A percentile compares a stretch with the other conserved stretches of the same genome.
Conservation (phyloP, 2,888 invertebrate genomes). For the Drosophila birchii region DNA sequence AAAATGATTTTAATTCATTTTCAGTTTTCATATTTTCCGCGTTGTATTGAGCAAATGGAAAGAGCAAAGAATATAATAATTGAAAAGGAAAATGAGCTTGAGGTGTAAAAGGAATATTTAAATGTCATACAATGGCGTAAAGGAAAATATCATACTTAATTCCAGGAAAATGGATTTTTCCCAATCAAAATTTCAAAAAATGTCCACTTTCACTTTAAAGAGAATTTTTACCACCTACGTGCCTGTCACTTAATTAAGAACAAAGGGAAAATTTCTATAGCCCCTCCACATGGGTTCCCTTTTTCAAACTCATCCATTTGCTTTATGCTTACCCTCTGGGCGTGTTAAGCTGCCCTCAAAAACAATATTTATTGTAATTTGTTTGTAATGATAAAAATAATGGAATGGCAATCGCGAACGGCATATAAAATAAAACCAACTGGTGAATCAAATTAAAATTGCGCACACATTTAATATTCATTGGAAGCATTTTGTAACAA, state of each 20-base stretch:
- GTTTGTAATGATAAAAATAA: slow-evolving; percentile 45
- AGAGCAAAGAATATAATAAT: neutral
- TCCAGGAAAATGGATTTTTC: neutral
- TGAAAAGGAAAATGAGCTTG: neutral
- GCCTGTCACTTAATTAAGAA: slow-evolving; percentile 22
- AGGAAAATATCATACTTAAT: neutral
- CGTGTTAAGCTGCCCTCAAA: slow-evolving; percentile 27
- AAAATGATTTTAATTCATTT: slow-evolving; percentile 22
- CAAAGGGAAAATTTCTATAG: neutral
- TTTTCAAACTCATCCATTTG: neutral
- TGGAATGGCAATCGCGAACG: slow-evolving; percentile 22
- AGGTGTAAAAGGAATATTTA: neutral
- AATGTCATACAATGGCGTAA: neutral
- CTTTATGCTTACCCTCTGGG: neutral
- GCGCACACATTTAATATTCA: slow-evolving; percentile 70
- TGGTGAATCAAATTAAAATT: slow-evolving; percentile 48
- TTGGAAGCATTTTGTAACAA: slow-evolving; percentile 64
- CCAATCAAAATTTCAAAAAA: neutral
- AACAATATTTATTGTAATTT: slow-evolving; percentile 74
- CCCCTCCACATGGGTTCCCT: neutral
- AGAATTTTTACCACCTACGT: neutral
- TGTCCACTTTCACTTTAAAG: neutral
- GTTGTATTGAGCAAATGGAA: neutral
- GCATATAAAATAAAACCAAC: slow-evolving; percentile 21
- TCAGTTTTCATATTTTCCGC: neutral